A percentile compares a stretch with the other conserved stretches of the same genome.
Conservation (phyloP, 2,797 vertebrate species). For the Tamandua tetradactyla region DNA sequence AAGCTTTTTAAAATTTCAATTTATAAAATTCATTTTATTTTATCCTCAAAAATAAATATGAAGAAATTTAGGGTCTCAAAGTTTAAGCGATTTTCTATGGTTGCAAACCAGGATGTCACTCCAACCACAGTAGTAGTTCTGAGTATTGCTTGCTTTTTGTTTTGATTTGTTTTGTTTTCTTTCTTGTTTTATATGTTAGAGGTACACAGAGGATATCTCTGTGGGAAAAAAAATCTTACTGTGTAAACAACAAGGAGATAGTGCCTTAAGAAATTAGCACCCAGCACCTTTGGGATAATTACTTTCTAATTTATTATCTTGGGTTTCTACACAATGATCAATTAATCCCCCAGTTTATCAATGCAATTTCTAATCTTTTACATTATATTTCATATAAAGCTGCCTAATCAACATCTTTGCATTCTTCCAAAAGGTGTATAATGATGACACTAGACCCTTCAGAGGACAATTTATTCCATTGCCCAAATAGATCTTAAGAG, state of each 20-base stretch:
- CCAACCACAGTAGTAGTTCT: background rate
- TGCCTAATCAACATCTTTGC: background rate
- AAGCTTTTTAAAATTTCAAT: background rate
- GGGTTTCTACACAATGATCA: background rate
- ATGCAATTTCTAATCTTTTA: background rate
- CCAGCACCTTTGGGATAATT: background rate
- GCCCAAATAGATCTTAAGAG: background rate
- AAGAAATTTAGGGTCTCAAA: slow-evolving; percentile 1
- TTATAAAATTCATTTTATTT: slow-evolving; percentile 37
- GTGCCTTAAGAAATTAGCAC: background rate
- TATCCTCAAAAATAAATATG: background rate
- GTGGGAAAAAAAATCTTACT: background rate
- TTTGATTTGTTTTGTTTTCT: background rate
- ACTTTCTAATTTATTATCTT: background rate
- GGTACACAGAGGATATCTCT: background rate
- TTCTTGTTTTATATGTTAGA: slow-evolving; percentile 3
- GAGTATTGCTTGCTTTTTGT: background rate
- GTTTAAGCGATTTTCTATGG: background rate
- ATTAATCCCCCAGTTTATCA: background rate
- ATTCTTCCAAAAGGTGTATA: background rate
- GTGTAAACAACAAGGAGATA: background rate
- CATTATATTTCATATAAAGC: background rate
- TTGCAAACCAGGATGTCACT: background rate
- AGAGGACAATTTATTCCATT: background rate
- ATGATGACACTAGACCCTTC: background rate